phyloP scores from a whole-genome alignment of 2,113 vertebrate genomes.

The Probosciger aterrimus region DNA sequence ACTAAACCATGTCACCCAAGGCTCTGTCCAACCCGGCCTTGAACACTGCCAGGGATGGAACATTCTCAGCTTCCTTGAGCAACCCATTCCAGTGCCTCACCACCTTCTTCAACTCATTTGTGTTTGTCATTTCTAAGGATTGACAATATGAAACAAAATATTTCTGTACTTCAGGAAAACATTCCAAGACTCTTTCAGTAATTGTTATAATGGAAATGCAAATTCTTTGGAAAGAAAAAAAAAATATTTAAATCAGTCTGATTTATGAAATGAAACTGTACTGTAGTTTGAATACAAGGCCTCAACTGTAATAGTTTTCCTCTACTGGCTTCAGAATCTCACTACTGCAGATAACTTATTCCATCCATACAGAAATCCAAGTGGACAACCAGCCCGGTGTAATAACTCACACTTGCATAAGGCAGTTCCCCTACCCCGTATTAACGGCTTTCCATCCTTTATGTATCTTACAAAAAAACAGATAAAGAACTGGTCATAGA shows the following conservation, averaged over 20 bases:
- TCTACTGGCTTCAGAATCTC: not conserved
- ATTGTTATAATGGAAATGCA: not conserved
- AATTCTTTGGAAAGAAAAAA: not conserved
- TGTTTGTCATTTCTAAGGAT: not conserved
- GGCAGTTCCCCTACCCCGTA: accelerated
- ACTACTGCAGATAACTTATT: not conserved
- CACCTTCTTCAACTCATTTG: not conserved
- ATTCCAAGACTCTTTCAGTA: not conserved
- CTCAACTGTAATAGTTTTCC: not conserved
- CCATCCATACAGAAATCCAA: not conserved
- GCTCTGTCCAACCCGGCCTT: not conserved
- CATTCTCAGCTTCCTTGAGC: not conserved
- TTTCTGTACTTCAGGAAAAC: not conserved
- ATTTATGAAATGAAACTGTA: not conserved
- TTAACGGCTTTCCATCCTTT: not conserved
- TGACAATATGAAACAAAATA: not conserved
- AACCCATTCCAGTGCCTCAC: not conserved
- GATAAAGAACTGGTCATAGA: not conserved
- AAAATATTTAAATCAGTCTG: not conserved
- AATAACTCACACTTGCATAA: not conserved
- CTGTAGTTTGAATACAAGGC: not conserved
- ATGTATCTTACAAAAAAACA: not conserved
- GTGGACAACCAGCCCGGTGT: not conserved
- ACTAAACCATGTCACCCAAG: not conserved
- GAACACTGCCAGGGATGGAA: not conserved